Evolutionary conservation across 2,797 vertebrate genomes (phyloP), one percentile per base, ranked within the genome.

Genomic region (Acanthurus leucopareius): DNA sequence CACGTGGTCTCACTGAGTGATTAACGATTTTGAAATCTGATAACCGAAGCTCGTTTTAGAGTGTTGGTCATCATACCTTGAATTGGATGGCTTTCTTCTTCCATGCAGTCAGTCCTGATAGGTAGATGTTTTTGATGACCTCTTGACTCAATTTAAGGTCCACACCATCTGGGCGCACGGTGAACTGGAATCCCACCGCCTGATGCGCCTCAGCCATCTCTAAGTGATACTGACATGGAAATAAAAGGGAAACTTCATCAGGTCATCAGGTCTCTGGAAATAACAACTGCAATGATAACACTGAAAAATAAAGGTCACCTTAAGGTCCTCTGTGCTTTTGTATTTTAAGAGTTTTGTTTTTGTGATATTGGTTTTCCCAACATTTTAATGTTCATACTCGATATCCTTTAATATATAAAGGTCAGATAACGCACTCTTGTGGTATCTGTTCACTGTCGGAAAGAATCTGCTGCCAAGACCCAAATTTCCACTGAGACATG

Each of bases 131-230:
- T 80, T 93, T 96, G 73, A 98, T 84, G 49, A 96, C 97, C 85
- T 98, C 97, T 42, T 95, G 92, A 80, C 97, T 97, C 48, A 99
- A 94, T 22, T 94, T 97, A 61, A 98, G 88, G 86, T 96, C 97
- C 17, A 97, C 93, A 16, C 97, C 97, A 1, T 99, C 97, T 0
- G 97, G 97, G 62, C 95, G 97, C 83, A 99, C 97, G 0, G 97
- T 98, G 95, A 99, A 99, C 95, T 98, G 96, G 92, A 99, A 99
- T 82, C 96, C 98, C 80, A 99, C 98, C 0, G 98, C 98, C 91
- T 99, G 98, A 93, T 99, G 98, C 0, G 98, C 98, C 79, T 99
- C 98, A 47, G 97, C 98, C 98, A 99, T 99, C n/a, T 80, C 54
- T 77, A 61, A 15, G 45, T n/a, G 17, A 66, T 11, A 75, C 16